Evolutionary conservation across 2,797 vertebrate genomes (phyloP).

Genomic region (Gorsachius magnificus): DNA sequence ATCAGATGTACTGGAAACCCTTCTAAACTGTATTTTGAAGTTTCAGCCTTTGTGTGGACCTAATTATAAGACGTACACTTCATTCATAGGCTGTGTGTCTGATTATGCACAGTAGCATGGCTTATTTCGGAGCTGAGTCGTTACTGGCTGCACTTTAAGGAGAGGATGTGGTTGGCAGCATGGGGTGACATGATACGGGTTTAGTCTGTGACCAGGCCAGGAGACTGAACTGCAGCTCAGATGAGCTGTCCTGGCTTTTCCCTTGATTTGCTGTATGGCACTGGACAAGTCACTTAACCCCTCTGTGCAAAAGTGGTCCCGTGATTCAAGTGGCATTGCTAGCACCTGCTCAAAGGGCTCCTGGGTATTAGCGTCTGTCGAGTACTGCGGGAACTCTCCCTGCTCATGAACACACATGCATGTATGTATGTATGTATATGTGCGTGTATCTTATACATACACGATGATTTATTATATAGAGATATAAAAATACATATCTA

Average conservation of each 20-base stretch:
- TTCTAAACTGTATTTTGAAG: constrained; percentile 59
- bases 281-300: background rate
- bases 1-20: constrained; percentile 56
- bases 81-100: background rate
- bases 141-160: constrained; percentile 36
- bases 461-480: background rate
- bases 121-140: background rate
- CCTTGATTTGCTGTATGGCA: background rate
- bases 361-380: background rate
- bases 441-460: background rate
- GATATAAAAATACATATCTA: background rate
- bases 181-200: rapidly evolving
- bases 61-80: constrained; percentile 9
- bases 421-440: no score
- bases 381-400: background rate
- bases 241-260: background rate
- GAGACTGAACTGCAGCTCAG: background rate
- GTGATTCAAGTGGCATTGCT: background rate
- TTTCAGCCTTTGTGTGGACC: constrained; percentile 28
- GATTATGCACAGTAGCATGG: background rate
- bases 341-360: background rate
- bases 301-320: background rate
- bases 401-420: background rate
- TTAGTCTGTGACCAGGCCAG: constrained; percentile 13
- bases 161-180: constrained; percentile 4